Evolutionary conservation across 1,140 invertebrate genomes (phyloP).

Genomic region (Zaprionus lachaisei): DNA sequence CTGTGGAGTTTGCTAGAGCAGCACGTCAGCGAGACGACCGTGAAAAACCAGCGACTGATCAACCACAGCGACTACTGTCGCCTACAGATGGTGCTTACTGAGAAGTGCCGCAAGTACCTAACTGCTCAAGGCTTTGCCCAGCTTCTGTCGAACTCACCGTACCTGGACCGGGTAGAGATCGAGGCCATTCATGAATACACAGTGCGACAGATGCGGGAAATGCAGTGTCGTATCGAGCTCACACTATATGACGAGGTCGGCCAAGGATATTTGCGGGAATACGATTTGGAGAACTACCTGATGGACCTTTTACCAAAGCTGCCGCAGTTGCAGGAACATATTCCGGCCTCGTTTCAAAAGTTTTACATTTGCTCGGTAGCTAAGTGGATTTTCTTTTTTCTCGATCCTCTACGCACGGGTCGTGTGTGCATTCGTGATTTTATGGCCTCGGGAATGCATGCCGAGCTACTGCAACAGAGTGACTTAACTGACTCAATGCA

Average conservation of each 20-base stretch:
- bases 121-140: slow-evolving; percentile 94
- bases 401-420: slow-evolving; percentile 95
- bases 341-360: slow-evolving; percentile 97
- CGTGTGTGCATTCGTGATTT: slow-evolving; percentile 96
- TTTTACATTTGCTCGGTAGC: slow-evolving; percentile 99
- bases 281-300: slow-evolving; percentile 97
- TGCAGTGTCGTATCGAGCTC: slow-evolving; percentile 96
- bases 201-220: slow-evolving; percentile 97
- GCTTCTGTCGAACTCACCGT: slow-evolving; percentile 92
- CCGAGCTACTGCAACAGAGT: slow-evolving; percentile 94
- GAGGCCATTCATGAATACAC: slow-evolving; percentile 97
- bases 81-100: slow-evolving; percentile 89
- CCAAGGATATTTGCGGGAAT: slow-evolving; percentile 95
- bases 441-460: slow-evolving; percentile 95
- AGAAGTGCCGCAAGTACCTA: slow-evolving; percentile 91
- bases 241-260: slow-evolving; percentile 97
- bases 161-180: slow-evolving; percentile 90
- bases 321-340: slow-evolving; percentile 91
- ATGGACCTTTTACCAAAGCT: slow-evolving; percentile 96
- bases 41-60: slow-evolving; percentile 92
- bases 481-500: slow-evolving; percentile 89
- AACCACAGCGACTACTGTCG: slow-evolving; percentile 94
- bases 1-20: slow-evolving; percentile 93
- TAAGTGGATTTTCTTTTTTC: slow-evolving; percentile 97
- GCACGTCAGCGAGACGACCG: slow-evolving; percentile 89